Conservation (phyloP, 2,113 vertebrate genomes). For the Cyprinodon variegatus region DNA sequence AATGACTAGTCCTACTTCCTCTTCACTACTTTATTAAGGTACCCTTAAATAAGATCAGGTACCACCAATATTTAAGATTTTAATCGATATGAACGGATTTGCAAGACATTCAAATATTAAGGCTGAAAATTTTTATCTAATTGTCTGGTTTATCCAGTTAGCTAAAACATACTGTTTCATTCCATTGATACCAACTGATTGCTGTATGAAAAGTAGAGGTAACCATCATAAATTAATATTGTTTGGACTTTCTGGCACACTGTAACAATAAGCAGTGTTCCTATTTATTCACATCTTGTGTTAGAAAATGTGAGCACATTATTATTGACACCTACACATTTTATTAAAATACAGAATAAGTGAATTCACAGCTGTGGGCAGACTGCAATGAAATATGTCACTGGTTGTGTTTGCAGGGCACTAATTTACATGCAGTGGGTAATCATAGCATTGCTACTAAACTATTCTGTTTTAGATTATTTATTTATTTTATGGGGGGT, state of each 20-base stretch:
- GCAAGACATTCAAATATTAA: background rate
- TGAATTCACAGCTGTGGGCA: constrained; percentile 1
- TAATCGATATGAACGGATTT: no score
- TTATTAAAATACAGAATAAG: background rate
- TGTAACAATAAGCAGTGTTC: background rate
- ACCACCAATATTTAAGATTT: no score
- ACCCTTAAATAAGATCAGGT: no score
- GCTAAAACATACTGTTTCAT: background rate
- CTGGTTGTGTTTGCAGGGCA: background rate
- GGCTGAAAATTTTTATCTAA: background rate
- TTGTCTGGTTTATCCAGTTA: background rate
- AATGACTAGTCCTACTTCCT: no score
- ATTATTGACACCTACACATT: constrained; percentile 1
- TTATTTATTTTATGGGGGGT: background rate
- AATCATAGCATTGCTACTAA: background rate
- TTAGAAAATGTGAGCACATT: background rate
- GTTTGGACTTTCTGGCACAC: background rate
- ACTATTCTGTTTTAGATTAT: no score
- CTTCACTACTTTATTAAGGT: no score
- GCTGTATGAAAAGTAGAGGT: background rate
- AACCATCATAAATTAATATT: background rate
- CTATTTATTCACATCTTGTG: background rate
- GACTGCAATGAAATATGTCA: no score
- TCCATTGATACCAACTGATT: background rate
- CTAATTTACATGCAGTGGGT: background rate